phyloP scores from a whole-genome alignment of 1,140 invertebrate genomes.

The Doryteuthis pealeii region DNA sequence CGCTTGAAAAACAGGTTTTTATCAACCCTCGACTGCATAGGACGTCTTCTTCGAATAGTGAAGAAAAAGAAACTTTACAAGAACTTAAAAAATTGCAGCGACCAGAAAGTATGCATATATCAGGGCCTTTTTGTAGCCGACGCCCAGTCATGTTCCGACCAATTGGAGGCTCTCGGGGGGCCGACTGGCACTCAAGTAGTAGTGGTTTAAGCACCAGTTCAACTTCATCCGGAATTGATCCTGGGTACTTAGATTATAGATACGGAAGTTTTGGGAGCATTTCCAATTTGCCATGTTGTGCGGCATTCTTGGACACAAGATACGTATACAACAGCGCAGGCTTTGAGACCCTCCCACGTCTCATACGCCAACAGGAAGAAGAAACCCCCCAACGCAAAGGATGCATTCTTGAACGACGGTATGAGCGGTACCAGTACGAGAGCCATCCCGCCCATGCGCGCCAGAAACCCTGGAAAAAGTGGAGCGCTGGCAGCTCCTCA shows the following conservation, averaged over 20 bases:
- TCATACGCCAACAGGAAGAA: not conserved
- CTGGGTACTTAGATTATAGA: slow-evolving; percentile 38
- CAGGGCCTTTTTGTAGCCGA: slow-evolving; percentile 5
- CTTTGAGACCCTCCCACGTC: slow-evolving; percentile 2
- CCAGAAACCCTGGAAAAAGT: slow-evolving; percentile 8
- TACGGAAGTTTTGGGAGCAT: slow-evolving; percentile 10
- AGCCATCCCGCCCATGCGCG: not conserved
- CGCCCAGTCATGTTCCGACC: not conserved
- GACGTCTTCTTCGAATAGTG: not conserved
- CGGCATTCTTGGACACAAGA: slow-evolving; percentile 9
- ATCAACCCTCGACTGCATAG: not conserved
- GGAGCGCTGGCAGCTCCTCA: slow-evolving; percentile 11
- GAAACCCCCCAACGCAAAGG: not conserved
- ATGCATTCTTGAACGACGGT: not conserved
- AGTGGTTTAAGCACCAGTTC: slow-evolving; percentile 42
- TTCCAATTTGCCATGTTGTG: slow-evolving; percentile 7
- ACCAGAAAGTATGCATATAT: slow-evolving; percentile 14
- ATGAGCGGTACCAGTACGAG: slow-evolving; percentile 11
- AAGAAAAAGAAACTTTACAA: not conserved
- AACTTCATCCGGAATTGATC: slow-evolving; percentile 47
- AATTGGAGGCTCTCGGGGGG: not conserved
- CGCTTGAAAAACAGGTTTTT: not conserved
- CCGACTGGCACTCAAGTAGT: slow-evolving; percentile 37
- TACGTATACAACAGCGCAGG: not conserved
- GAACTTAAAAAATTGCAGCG: not conserved